Percentiles rank a stretch among this genome's conserved stretches.
These are phyloP conservation scores for Atherinomorus stipes DNA, from an alignment of 2,113 vertebrate genomes.

Conservation along the genomic window DNA sequence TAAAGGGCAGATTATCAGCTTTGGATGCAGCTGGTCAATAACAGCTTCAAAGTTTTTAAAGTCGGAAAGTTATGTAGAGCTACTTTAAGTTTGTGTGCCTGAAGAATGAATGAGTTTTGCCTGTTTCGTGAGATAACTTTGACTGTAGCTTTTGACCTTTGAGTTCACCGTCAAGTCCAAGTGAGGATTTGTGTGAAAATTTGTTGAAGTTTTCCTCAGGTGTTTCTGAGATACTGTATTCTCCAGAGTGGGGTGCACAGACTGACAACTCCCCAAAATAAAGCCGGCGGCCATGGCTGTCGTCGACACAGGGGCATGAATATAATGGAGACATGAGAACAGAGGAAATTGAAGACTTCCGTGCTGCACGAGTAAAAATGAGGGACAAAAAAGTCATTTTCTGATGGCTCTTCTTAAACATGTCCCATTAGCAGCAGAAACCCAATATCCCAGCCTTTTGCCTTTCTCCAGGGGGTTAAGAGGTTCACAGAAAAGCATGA, in stretches of 20 bases:
- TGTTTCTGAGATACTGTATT: not conserved
- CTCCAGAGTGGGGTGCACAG: not conserved
- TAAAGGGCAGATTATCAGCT: no score
- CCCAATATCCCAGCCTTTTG: slow-evolving; percentile 54
- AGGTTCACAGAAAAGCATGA: slow-evolving; percentile 55
- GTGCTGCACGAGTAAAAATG: slow-evolving; percentile 36
- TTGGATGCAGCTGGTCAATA: no score
- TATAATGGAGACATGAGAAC: slow-evolving; percentile 26
- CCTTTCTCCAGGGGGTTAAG: slow-evolving; percentile 55
- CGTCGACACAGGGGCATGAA: not conserved
- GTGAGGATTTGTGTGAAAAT: not conserved
- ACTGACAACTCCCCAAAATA: not conserved
- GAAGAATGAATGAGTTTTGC: no score
- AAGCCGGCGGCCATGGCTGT: not conserved
- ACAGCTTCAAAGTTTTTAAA: no score
- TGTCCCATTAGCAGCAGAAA: slow-evolving; percentile 67
- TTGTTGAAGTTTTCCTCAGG: not conserved
- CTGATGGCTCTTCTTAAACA: slow-evolving; percentile 51
- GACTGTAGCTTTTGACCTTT: not conserved
- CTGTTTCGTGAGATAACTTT: not conserved
- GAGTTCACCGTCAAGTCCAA: not conserved
- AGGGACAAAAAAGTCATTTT: slow-evolving; percentile 45
- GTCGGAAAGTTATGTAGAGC: no score
- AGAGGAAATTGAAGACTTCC: slow-evolving; percentile 42
- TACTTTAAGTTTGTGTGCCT: no score